Base-by-base conservation (phyloP, 2,888 invertebrate genomes). In the Drosophila basisetae region DNA sequence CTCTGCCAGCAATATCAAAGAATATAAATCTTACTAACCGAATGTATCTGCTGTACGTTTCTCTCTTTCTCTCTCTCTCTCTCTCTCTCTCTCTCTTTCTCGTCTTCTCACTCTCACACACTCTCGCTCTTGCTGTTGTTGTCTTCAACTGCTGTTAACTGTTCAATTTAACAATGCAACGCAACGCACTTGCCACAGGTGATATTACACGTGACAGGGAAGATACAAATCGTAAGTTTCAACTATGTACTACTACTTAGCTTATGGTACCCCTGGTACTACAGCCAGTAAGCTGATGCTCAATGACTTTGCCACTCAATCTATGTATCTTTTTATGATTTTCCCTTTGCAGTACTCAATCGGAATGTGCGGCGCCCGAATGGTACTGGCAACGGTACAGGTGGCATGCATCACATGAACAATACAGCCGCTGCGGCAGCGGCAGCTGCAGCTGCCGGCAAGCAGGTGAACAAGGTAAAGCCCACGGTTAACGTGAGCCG, bases 401-500 rank as follows among this genome's bases (percentile, higher is more conserved):
- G 82, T 69, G 88, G 72, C 69, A 84, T 85, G 76, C 82, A 93
- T 63, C 93, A 93, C 62, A 96, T 95, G 92, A 96, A 96, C 79
- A 96, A 96, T 11, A 96, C 89, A 18, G 95, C 96, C 28, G 87
- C 84, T 25, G 86, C 86, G 16, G 84, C 84, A 6, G 87, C 90
- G 2, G 85, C 96, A 28, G 85, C 91, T n/a, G 86, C 76, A 7
- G 84, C 86, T 22, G 89, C 87, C 28, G 84, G 88, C 82, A 96
- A 97, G 92, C 97, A 97, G 94, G 97, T 97, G 92, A 97, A 97
- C 94, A 97, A 97, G 94, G 97, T 97, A 90, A 97, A 97, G 93
- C 97, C 97, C 54, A 97, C 96, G 91, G 96, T 97, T 73, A 97
- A 96, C 92, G 96, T 97, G 69, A 97, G 96, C 92, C 95, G 97